phyloP scores from a whole-genome alignment of 2,888 invertebrate genomes.

The Eupithecia dodoneata region DNA sequence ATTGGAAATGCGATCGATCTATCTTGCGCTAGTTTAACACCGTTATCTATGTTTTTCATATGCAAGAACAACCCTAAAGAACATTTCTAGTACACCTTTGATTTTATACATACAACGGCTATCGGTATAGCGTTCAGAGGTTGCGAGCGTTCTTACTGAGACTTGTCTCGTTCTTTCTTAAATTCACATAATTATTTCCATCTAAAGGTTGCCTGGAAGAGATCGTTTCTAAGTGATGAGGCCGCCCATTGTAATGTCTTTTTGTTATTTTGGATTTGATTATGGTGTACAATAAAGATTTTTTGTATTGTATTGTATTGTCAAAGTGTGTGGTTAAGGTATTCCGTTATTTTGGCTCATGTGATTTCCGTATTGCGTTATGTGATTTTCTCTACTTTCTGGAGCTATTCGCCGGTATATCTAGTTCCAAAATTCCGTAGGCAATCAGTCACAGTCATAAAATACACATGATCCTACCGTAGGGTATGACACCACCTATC shows the following conservation, averaged over 20 bases:
- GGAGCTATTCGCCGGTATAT: background rate
- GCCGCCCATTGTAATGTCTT: too few species aligned
- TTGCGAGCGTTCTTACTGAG: too few species aligned
- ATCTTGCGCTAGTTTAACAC: too few species aligned
- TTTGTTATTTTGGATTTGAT: too few species aligned
- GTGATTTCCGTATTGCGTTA: background rate
- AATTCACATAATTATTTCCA: too few species aligned
- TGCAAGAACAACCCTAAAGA: background rate
- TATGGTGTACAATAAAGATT: too few species aligned
- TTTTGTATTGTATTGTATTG: too few species aligned
- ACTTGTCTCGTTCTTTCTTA: too few species aligned
- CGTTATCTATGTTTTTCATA: too few species aligned
- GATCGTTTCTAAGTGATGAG: too few species aligned
- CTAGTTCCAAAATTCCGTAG: background rate
- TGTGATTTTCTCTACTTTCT: background rate
- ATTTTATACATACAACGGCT: background rate
- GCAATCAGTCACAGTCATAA: background rate
- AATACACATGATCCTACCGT: background rate
- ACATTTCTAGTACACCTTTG: background rate
- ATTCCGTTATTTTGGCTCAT: background rate
- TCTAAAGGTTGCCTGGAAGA: too few species aligned
- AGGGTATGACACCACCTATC: conserved; percentile 1
- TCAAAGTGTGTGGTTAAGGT: background rate
- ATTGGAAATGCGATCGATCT: too few species aligned
- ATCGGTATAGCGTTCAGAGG: background rate